phyloP scores from a whole-genome alignment of 2,888 invertebrate genomes.

The Rhabditoides inermis region DNA sequence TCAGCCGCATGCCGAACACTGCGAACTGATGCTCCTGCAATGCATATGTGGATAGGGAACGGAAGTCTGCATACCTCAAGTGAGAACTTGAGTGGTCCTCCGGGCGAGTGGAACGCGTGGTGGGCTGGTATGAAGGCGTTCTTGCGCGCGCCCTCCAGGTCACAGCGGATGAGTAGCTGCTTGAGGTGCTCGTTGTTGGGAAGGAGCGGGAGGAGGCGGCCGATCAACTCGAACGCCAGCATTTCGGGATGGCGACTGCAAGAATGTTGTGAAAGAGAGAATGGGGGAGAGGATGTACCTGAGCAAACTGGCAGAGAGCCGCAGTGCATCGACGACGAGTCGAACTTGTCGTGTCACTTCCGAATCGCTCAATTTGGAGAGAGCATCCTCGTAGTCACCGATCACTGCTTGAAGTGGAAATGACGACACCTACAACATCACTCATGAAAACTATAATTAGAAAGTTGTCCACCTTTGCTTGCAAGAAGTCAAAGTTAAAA shows the following conservation, averaged over 20 bases:
- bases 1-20: conserved; percentile 80
- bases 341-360: conserved; percentile 67
- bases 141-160: conserved; percentile 69
- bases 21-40: conserved; percentile 88
- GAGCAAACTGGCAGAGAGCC: conserved; percentile 74
- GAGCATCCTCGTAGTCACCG: conserved; percentile 87
- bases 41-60: not conserved
- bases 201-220: conserved; percentile 82
- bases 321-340: conserved; percentile 82
- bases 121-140: conserved; percentile 84
- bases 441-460: not conserved
- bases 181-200: conserved; percentile 70
- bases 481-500: conserved; percentile 94
- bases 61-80: conserved; percentile 64
- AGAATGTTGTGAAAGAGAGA: not conserved
- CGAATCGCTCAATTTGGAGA: conserved; percentile 56
- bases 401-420: conserved; percentile 89
- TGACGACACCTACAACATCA: conserved; percentile 53
- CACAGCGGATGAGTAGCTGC: conserved; percentile 80
- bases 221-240: conserved; percentile 86
- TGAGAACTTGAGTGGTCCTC: conserved; percentile 93
- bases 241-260: conserved; percentile 71
- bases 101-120: conserved; percentile 95
- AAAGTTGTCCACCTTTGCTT: conserved; percentile 78
- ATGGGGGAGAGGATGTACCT: conserved; percentile 11